phyloP scores from a whole-genome alignment of 2,797 vertebrate species.

The Anguilla megastoma region DNA sequence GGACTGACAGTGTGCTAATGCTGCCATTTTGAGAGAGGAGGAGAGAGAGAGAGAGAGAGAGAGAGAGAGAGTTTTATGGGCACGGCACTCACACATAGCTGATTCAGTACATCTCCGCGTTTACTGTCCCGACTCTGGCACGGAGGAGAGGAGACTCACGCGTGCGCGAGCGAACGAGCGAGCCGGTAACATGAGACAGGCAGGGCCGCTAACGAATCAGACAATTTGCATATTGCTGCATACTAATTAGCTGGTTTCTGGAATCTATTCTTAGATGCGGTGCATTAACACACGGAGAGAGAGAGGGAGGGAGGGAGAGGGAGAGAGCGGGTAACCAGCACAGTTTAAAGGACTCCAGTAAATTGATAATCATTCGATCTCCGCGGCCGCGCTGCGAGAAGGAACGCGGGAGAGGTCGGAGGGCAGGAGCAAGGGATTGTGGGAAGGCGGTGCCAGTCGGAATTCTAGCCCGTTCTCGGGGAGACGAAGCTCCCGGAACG shows the following conservation, averaged over 20 bases:
- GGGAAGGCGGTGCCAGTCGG: slow-evolving; percentile 43
- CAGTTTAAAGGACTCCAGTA: slow-evolving; percentile 5
- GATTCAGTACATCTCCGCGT: neutral
- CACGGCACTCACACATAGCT: neutral
- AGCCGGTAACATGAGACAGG: slow-evolving; percentile 49
- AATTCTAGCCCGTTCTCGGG: slow-evolving; percentile 54
- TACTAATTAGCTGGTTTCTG: slow-evolving; percentile 52
- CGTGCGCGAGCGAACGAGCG: slow-evolving; percentile 9
- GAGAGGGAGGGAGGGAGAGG: neutral
- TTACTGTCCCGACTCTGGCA: neutral
- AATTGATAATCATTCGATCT: slow-evolving; percentile 21
- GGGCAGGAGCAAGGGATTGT: slow-evolving; percentile 40
- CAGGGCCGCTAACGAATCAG: slow-evolving; percentile 50
- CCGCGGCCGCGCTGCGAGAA: slow-evolving; percentile 21
- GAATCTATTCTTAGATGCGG: slow-evolving; percentile 54
- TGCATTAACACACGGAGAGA: slow-evolving; percentile 39
- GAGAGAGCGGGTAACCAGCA: neutral
- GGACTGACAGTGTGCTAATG: neutral
- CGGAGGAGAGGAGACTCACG: neutral
- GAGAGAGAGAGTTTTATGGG: slow-evolving; percentile 19
- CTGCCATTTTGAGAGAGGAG: neutral
- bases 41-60: slow-evolving; percentile 9
- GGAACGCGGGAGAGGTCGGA: slow-evolving; percentile 15
- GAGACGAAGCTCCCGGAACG: slow-evolving; percentile 60
- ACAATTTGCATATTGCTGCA: slow-evolving; percentile 59